Base-by-base conservation (phyloP, 2,888 invertebrate species). In the Sepiola atlantica region DNA sequence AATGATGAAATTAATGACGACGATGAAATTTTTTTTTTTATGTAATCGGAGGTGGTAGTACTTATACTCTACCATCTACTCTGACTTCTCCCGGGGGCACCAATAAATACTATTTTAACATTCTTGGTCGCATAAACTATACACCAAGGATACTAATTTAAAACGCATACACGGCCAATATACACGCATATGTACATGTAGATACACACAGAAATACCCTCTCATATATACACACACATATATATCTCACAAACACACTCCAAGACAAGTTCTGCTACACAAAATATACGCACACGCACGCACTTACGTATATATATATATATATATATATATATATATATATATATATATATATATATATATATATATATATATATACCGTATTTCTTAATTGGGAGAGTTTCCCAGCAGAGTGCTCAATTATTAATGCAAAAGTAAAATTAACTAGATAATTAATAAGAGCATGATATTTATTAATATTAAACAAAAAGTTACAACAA, bases 311-410 rank as follows among this genome's bases (percentile, higher is more conserved):
- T 35, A 8, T 35, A 45, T 35, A 35, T 91, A 24, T 35, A 20
- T 35, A 28, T 91, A 91, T 91, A 45, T 91, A 91, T 35, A 45
- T 91, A 91, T 91, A 91, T 35, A 91, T 91, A 91, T 91, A 91
- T 91, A 91, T 91, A 91, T 91, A 91, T 91, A 91, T 91, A 91
- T 91, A 91, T 91, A n/a, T n/a, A n/a, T n/a, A n/a, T n/a, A n/a
- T n/a, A n/a, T n/a, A n/a, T n/a, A n/a, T n/a, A n/a, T n/a, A n/a
- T n/a, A n/a, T n/a, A n/a, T n/a, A n/a, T n/a, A n/a, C n/a, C n/a
- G n/a, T n/a, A n/a, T n/a, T n/a, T n/a, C n/a, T n/a, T n/a, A n/a
- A n/a, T n/a, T n/a, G n/a, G n/a, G n/a, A n/a, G n/a, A n/a, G n/a
- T n/a, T n/a, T n/a, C n/a, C n/a, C n/a, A n/a, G n/a, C n/a, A n/a